Base-by-base conservation (phyloP, 37 sponge, comb jelly and placozoan genomes). In the Chondrosia reniformis region DNA sequence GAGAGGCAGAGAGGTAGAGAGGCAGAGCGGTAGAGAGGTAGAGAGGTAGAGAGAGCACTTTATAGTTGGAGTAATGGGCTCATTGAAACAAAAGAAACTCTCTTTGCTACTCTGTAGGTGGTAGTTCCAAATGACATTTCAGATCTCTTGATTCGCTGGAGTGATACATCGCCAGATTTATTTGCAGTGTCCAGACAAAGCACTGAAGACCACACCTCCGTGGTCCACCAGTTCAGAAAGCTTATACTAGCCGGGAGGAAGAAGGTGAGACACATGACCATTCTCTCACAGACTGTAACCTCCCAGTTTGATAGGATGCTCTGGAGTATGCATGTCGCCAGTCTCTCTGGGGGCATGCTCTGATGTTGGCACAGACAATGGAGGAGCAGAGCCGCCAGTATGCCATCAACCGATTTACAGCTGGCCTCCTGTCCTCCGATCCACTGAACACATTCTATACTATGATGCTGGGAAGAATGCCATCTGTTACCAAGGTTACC, bases 401-500 rank as follows among this genome's bases (percentile, higher is more conserved):
- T 44, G 92, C 87, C 12, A 82, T 87, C 44, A 87, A 92, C 73
- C 63, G 92, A 42, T 92, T 92, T 80, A 87, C 92, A 3, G 88
- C 88, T 49, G 81, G 85, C 46, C 82, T 92, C 22, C 56, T 78
- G 67, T 77, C 82, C 63, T 75, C 80, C 0, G 92, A 92, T 55
- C 88, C 92, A 7, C 79, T 92, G 64, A 84, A 79, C 64, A 87
- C 87, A 32, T 92, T 84, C 85, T 92, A 92, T 76, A 92, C 88
- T 0, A 69, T 87, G n/a, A 67, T 92, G 67, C 78, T 92, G 34
- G 92, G 92, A 0, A 56, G 79, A 33, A 77, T 62, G 30, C 89
- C 89, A 0, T 77, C 82, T 17, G 79, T 72, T 1, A 76, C 81
- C 17, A 81, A 71, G 74, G 81, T 81, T 46, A 2, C 61, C 33